These are phyloP conservation scores for Podarcis lilfordi DNA, from an alignment of 2,797 vertebrate genomes.

Conservation along the genomic window DNA sequence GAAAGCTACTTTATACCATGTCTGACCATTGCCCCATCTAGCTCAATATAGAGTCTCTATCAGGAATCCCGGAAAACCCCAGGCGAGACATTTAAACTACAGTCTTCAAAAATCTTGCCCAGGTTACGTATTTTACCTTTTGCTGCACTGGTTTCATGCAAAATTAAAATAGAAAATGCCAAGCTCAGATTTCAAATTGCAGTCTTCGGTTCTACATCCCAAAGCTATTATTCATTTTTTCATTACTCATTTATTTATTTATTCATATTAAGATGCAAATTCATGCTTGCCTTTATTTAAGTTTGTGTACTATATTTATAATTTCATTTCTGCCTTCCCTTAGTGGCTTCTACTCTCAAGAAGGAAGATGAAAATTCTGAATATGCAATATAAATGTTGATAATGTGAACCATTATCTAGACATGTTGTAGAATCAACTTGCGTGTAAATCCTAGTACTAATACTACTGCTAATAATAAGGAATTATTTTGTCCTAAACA, in stretches of 20 bases:
- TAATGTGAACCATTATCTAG: neutral
- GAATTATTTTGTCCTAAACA: neutral
- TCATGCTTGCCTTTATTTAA: constrained; percentile 52
- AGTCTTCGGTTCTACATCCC: constrained; percentile 30
- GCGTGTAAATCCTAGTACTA: neutral
- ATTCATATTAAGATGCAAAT: constrained; percentile 56
- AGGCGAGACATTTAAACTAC: neutral
- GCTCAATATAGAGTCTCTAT: neutral
- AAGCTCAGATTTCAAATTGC: constrained; percentile 28
- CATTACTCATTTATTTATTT: too few relatives aligned
- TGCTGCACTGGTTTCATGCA: constrained; percentile 24
- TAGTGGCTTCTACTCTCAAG: constrained; percentile 29
- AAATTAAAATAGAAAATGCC: constrained; percentile 25
- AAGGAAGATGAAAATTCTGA: constrained; percentile 36
- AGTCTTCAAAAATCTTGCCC: neutral
- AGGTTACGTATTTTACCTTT: constrained; percentile 7
- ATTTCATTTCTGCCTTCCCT: constrained; percentile 36
- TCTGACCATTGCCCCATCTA: neutral
- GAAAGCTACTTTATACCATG: neutral
- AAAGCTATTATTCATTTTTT: constrained; percentile 36
- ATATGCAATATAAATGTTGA: rapidly evolving
- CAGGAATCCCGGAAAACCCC: neutral
- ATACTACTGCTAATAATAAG: too few relatives aligned
- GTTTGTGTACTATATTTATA: constrained; percentile 20
- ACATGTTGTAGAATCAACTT: neutral